A percentile compares a stretch with the other conserved stretches of the same genome.
Conservation (phyloP, 1,140 invertebrate species). For the Achatina immaculata region DNA sequence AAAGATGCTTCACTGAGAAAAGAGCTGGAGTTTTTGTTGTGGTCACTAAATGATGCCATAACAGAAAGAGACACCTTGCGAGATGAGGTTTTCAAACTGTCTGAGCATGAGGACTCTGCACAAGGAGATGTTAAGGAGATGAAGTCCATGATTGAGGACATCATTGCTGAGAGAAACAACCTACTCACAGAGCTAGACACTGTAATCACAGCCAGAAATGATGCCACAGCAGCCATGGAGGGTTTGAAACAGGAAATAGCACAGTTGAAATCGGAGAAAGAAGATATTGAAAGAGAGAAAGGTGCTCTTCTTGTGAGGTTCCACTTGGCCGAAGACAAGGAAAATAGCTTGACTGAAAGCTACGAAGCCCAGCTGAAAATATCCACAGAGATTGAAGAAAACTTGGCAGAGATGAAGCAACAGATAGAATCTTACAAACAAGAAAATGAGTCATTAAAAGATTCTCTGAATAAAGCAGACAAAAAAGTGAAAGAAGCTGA, state of each 20-base stretch:
- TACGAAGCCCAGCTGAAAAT: constrained; percentile 42
- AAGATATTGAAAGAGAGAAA: constrained; percentile 61
- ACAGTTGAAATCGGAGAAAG: constrained; percentile 49
- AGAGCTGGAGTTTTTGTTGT: constrained; percentile 62
- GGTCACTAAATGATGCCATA: constrained; percentile 58
- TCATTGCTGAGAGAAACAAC: constrained; percentile 53
- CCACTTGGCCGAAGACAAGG: constrained; percentile 60
- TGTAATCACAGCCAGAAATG: constrained; percentile 49
- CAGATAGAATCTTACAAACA: constrained; percentile 39
- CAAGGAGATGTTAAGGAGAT: constrained; percentile 54
- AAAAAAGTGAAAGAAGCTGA: constrained; percentile 35
- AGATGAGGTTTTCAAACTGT: constrained; percentile 60
- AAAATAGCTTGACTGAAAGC: constrained; percentile 51
- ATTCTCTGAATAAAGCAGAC: constrained; percentile 35
- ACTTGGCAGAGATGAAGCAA: constrained; percentile 39
- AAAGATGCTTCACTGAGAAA: constrained; percentile 54
- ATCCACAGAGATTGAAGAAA: constrained; percentile 41
- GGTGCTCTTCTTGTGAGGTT: constrained; percentile 58
- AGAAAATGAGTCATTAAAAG: constrained; percentile 42
- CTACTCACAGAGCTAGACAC: constrained; percentile 50
- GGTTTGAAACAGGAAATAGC: constrained; percentile 47
- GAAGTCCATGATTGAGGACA: constrained; percentile 55
- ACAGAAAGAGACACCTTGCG: constrained; percentile 60
- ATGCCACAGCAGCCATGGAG: constrained; percentile 50
- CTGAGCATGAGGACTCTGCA: constrained; percentile 24